These are phyloP conservation scores for Drosophila neonasuta DNA, from an alignment of 2,888 invertebrate species.

Conservation along the genomic window DNA sequence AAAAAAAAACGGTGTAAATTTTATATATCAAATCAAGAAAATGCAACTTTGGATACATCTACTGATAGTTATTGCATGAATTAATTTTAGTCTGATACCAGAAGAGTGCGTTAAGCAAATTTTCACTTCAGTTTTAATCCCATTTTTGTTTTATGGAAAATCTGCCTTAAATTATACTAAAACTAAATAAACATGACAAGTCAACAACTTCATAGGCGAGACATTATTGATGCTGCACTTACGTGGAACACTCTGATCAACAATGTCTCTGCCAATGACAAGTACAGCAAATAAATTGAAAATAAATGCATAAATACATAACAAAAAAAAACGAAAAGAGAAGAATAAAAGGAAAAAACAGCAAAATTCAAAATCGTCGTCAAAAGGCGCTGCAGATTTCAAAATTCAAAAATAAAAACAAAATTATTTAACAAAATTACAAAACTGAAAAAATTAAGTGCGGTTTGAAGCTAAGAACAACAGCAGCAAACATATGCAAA, in stretches of 20 bases:
- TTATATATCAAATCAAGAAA: slow-evolving; percentile 61
- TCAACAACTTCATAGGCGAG: slow-evolving; percentile 36
- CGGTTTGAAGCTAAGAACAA: slow-evolving; percentile 49
- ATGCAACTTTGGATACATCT: slow-evolving; percentile 63
- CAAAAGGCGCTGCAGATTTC: slow-evolving; percentile 67
- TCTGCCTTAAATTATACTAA: slow-evolving; percentile 63
- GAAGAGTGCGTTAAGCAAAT: slow-evolving; percentile 35
- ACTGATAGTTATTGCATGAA: slow-evolving; percentile 66
- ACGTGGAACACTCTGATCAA: slow-evolving; percentile 4
- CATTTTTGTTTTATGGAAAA: slow-evolving; percentile 58
- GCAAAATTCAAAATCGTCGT: slow-evolving; percentile 79
- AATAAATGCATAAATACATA: slow-evolving; percentile 20
- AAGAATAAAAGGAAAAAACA: slow-evolving; percentile 44
- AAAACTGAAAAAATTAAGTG: slow-evolving; percentile 38
- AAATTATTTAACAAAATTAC: slow-evolving; percentile 54
- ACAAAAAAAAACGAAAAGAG: slow-evolving; percentile 8
- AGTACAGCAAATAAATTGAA: slow-evolving; percentile 36
- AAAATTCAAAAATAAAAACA: slow-evolving; percentile 68
- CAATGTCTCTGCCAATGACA: slow-evolving; percentile 21
- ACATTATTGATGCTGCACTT: slow-evolving; percentile 1
- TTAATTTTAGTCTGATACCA: slow-evolving; percentile 62
- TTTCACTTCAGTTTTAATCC: slow-evolving; percentile 33
- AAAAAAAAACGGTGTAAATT: slow-evolving; percentile 65
- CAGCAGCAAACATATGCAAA: slow-evolving; percentile 44
- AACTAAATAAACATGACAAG: slow-evolving; percentile 58